Evolutionary conservation across 2,797 vertebrate species (phyloP).

Genomic region (Myiotriccus ornatus): DNA sequence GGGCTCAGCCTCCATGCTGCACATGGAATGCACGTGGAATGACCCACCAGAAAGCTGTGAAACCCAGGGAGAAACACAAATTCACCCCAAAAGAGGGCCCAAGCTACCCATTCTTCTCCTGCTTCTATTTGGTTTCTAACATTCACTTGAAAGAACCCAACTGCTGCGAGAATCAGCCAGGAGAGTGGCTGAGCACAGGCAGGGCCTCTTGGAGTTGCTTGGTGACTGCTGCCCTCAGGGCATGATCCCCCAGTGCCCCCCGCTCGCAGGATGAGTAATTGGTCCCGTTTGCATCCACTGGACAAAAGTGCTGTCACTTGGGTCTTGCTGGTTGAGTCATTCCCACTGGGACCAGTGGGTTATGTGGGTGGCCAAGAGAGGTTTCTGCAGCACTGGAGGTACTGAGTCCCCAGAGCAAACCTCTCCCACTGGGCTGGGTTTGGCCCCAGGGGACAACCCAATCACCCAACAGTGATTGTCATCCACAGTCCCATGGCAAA

Average conservation of each 20-base stretch:
- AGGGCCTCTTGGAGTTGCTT: neutral
- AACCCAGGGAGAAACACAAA: neutral
- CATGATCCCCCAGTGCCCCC: neutral
- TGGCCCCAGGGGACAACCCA: neutral
- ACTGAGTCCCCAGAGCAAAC: neutral
- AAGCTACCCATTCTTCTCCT: fast-evolving
- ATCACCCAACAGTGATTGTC: too few species aligned
- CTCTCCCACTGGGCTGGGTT: neutral
- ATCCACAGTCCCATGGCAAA: fast-evolving
- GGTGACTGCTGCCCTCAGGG: neutral
- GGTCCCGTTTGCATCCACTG: neutral
- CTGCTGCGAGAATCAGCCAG: neutral
- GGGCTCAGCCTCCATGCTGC: neutral
- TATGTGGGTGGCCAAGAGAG: neutral
- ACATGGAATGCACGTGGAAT: too few species aligned
- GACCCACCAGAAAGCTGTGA: neutral
- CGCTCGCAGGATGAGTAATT: neutral
- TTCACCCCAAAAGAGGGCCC: neutral
- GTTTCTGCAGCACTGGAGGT: neutral
- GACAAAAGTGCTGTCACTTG: neutral
- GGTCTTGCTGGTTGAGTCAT: neutral
- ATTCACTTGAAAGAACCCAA: neutral
- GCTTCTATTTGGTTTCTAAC: neutral
- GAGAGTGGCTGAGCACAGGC: neutral
- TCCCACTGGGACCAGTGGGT: neutral